A percentile compares a stretch with the other conserved stretches of the same genome.
phyloP scores from a whole-genome alignment of 2,888 invertebrate genomes.

The Meiosimyza decipiens region DNA sequence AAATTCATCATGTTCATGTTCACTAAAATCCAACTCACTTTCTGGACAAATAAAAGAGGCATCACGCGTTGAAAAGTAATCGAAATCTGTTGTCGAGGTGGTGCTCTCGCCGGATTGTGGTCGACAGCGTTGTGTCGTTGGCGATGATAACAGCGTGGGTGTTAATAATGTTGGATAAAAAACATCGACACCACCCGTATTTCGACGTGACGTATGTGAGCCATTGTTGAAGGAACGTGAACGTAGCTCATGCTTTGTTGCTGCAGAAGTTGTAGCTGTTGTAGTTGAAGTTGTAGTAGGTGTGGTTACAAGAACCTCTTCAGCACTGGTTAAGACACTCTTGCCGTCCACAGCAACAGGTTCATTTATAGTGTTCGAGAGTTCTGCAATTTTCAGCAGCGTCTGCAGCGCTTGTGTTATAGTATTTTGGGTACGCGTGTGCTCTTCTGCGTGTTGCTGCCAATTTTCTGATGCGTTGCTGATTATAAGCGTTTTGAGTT shows the following conservation, averaged over 20 bases:
- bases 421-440: constrained; percentile 55
- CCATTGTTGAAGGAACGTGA: constrained; percentile 50
- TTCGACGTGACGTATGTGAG: constrained; percentile 30
- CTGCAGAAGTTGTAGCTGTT: constrained; percentile 16
- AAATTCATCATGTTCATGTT: constrained; percentile 62
- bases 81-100: constrained; percentile 57
- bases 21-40: constrained; percentile 63
- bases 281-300: constrained; percentile 40
- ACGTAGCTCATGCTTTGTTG: constrained; percentile 45
- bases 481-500: constrained; percentile 61
- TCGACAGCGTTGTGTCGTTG: constrained; percentile 28
- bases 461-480: constrained; percentile 56
- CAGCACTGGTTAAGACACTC: constrained; percentile 13
- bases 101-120: constrained; percentile 55
- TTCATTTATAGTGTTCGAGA: constrained; percentile 54
- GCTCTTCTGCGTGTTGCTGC: constrained; percentile 57
- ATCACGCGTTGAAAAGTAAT: constrained; percentile 59
- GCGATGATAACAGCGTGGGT: background rate
- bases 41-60: constrained; percentile 61
- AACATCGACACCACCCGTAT: constrained; percentile 12
- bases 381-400: constrained; percentile 61
- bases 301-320: constrained; percentile 32
- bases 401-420: constrained; percentile 64
- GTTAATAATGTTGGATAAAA: background rate
- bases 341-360: constrained; percentile 50